These are phyloP conservation scores for Microtus ochrogaster DNA, from an alignment of 2,113 vertebrate genomes.

Conservation along the genomic window DNA sequence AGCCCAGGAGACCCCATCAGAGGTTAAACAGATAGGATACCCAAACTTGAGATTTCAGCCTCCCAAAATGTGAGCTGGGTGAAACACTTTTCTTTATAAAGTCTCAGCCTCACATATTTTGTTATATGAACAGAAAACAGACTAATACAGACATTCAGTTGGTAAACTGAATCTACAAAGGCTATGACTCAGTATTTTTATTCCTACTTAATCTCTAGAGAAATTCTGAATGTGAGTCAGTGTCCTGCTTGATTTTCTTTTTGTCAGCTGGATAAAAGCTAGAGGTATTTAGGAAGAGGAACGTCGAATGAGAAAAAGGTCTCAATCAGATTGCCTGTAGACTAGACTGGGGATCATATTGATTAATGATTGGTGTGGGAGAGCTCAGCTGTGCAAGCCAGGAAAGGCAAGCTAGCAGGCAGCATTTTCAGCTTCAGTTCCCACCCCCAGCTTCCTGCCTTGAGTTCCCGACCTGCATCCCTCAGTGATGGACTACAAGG, in stretches of 20 bases:
- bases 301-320: not conserved
- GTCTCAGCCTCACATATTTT: not conserved
- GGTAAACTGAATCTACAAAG: not conserved
- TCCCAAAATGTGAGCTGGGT: not conserved
- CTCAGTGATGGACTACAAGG: not conserved
- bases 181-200: not conserved
- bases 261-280: not conserved
- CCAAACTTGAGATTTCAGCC: not conserved
- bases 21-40: not conserved
- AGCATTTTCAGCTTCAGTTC: not conserved
- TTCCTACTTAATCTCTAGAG: conserved; percentile 29
- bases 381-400: not conserved
- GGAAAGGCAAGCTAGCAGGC: not conserved
- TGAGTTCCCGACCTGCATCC: not conserved
- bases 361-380: not conserved
- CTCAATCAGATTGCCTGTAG: not conserved
- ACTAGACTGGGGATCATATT: not conserved
- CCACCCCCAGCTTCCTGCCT: not conserved
- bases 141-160: not conserved
- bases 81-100: not conserved
- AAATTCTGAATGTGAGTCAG: conserved; percentile 29
- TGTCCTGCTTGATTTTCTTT: not conserved
- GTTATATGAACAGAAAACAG: not conserved
- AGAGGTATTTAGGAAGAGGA: not conserved
- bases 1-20: not conserved